Evolutionary conservation across 1,140 invertebrate genomes (phyloP), one percentile per base, ranked within the genome.

Genomic region (Andrena cerasifolii): DNA sequence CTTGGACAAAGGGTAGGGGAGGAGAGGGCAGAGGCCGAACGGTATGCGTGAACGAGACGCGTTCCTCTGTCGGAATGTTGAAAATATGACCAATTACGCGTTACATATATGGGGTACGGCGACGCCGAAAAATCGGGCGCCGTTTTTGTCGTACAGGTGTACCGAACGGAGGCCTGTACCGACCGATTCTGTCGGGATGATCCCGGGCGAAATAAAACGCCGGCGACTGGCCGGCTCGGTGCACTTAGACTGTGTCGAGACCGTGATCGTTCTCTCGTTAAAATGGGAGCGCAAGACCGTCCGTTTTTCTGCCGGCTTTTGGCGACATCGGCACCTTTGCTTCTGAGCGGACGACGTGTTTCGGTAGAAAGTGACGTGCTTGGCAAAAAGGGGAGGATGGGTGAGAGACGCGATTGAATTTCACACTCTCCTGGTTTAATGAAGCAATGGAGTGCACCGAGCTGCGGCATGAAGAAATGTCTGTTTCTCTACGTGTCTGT

Each of bases 71-170:
- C 68, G 78, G 80, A 80, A 84, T 83, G 75, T 70, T 81, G 86
- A 88, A 91, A 88, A 84, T 91, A 89, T 89, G 82, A 87, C 90
- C 90, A 91, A 91, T 92, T 92, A 92, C 86, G 71, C 26, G 76
- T 68, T 89, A 89, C 91, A 90, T 91, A 92, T 92, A 91, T 91
- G 90, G 90, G 68, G 82, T 82, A 82, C 73, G 59, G 65, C 84
- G 63, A 66, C 63, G 79, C 79, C 72, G 84, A 61, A 82, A 85
- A 85, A 77, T 84, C 73, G 53, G 28, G 26, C 67, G 59, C 26
- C 40, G 49, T 84, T 85, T 84, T 85, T 80, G 21, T 43, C 6
- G 65, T 31, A 75, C 78, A 79, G 78, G 61, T 79, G 78, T 66
- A 54, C 24, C 49, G 1, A 49, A 45, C 12, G 68, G 40, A 49